Conservation (phyloP, 1,140 invertebrate genomes). For the Drosophila bocki region DNA sequence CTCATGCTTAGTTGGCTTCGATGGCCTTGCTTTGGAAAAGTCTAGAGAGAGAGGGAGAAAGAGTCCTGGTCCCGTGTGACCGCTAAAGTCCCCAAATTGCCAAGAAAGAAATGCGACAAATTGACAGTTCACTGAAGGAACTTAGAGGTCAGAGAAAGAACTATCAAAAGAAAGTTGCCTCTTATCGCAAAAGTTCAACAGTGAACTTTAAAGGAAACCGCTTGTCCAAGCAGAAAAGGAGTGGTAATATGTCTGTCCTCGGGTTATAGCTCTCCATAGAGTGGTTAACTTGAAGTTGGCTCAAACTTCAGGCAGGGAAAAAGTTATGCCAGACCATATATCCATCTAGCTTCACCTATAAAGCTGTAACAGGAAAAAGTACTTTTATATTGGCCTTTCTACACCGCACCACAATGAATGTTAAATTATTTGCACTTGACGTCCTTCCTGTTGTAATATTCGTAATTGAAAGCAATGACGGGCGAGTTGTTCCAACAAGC, state of each 20-base stretch:
- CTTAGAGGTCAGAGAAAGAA: slow-evolving; percentile 13
- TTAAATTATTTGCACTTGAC: slow-evolving; percentile 38
- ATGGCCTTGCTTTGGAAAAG: slow-evolving; percentile 59
- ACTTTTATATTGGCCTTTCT: slow-evolving; percentile 1
- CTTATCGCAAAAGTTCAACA: slow-evolving; percentile 25
- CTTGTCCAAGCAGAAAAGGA: slow-evolving; percentile 1
- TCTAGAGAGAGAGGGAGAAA: neutral
- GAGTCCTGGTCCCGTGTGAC: slow-evolving; percentile 56
- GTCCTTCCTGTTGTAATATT: slow-evolving; percentile 34
- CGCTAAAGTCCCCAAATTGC: slow-evolving; percentile 48
- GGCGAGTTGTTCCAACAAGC: slow-evolving; percentile 42
- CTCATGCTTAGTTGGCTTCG: slow-evolving; percentile 60
- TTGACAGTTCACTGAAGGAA: slow-evolving; percentile 37
- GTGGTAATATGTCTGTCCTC: slow-evolving; percentile 3
- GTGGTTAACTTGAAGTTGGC: slow-evolving; percentile 6
- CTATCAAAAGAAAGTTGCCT: slow-evolving; percentile 7
- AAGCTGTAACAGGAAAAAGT: neutral
- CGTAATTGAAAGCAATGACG: slow-evolving; percentile 45
- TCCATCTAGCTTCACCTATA: neutral
- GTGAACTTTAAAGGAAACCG: slow-evolving; percentile 9
- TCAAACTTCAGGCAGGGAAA: neutral
- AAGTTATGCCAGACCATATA: neutral
- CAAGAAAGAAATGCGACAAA: slow-evolving; percentile 34
- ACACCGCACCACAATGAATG: neutral
- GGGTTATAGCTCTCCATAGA: neutral